Percentiles rank a stretch among this genome's conserved stretches.
These are phyloP conservation scores for Dolichomitus sp. DNA, from an alignment of 2,888 invertebrate genomes.

Conservation along the genomic window DNA sequence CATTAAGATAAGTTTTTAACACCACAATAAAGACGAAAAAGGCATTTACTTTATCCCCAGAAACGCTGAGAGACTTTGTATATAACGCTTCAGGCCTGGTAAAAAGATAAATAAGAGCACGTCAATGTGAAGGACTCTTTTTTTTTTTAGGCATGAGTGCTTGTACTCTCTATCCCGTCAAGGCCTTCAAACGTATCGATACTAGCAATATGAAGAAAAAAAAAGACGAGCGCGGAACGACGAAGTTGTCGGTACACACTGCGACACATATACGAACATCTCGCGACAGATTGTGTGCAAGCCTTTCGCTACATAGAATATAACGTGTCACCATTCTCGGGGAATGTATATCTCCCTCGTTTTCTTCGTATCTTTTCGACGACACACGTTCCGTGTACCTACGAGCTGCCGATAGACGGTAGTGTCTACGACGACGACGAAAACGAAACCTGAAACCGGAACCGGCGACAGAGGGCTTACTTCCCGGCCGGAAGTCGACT, in stretches of 20 bases:
- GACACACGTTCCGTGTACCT: slow-evolving; percentile 46
- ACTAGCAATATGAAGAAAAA: slow-evolving; percentile 20
- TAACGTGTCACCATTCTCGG: slow-evolving; percentile 24
- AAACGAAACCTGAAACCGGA: slow-evolving; percentile 62
- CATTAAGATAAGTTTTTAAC: too few relatives aligned
- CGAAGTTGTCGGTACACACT: slow-evolving; percentile 2
- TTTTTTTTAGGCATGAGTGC: slow-evolving; percentile 5
- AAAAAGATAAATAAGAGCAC: not conserved
- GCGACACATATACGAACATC: slow-evolving; percentile 6
- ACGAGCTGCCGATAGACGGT: slow-evolving; percentile 23
- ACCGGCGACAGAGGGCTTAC: slow-evolving; percentile 62
- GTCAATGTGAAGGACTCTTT: not conserved
- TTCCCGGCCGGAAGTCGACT: slow-evolving; percentile 62
- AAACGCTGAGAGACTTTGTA: not conserved
- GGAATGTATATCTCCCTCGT: slow-evolving; percentile 36
- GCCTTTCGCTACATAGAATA: slow-evolving; percentile 12
- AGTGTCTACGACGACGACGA: slow-evolving; percentile 16
- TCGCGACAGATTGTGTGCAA: slow-evolving; percentile 12
- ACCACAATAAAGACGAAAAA: too few relatives aligned
- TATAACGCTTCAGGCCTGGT: not conserved
- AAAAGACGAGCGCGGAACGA: not conserved
- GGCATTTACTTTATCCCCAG: not conserved
- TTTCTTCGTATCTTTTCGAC: slow-evolving; percentile 42
- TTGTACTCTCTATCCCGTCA: slow-evolving; percentile 5
- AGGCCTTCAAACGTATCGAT: slow-evolving; percentile 29